A percentile compares a stretch with the other conserved stretches of the same genome.
These are phyloP conservation scores for Pipra filicauda DNA, from an alignment of 2,113 vertebrate species.

Conservation along the genomic window DNA sequence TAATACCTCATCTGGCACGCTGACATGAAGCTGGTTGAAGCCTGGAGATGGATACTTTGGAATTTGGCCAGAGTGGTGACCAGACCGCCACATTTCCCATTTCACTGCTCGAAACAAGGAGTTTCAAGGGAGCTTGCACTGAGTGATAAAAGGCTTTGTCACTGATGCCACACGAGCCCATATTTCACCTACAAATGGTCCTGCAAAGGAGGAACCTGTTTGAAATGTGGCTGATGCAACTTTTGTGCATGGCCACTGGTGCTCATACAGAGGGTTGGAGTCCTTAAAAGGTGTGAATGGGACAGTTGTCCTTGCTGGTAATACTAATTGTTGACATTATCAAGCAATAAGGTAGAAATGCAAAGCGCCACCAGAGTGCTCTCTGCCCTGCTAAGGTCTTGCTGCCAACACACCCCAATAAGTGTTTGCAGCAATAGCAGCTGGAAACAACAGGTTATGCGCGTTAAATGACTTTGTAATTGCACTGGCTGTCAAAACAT, in stretches of 20 bases:
- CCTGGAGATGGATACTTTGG: not conserved
- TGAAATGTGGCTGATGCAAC: not conserved
- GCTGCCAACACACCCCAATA: not conserved
- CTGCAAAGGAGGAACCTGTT: not conserved
- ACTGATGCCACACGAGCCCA: fast-evolving
- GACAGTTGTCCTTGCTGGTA: fast-evolving
- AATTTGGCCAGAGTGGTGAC: not conserved
- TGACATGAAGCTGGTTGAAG: not conserved
- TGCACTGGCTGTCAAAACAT: fast-evolving
- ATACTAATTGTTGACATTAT: not conserved
- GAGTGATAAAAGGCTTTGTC: not conserved
- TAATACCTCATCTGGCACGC: not conserved
- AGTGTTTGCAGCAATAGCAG: not conserved
- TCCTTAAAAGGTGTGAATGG: not conserved
- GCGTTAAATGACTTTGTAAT: not conserved
- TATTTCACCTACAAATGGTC: not conserved
- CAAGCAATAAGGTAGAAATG: not conserved
- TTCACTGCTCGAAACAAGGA: not conserved
- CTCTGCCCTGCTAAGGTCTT: not conserved
- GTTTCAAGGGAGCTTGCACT: not conserved
- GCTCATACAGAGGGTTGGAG: not conserved
- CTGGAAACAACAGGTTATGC: not conserved
- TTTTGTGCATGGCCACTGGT: not conserved
- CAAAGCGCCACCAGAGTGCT: not conserved
- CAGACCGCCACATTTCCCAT: not conserved